Conservation (phyloP, 2,888 invertebrate genomes). For the Trimorus sp. region DNA sequence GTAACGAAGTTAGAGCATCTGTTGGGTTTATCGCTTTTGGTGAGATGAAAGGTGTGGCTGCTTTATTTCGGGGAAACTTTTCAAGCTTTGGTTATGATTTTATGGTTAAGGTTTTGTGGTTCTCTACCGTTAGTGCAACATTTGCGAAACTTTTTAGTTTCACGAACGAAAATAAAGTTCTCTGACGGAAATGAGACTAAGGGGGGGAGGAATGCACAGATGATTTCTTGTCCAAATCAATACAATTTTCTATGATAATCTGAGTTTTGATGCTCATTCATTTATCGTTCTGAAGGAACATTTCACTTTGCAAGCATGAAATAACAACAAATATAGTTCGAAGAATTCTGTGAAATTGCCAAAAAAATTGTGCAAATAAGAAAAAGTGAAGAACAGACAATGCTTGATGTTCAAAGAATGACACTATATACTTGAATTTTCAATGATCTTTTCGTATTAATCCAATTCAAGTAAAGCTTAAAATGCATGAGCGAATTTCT, state of each 20-base stretch:
- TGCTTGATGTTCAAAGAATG: too few species aligned
- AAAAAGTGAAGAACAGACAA: too few species aligned
- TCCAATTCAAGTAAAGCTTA: too few species aligned
- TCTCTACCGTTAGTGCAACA: too few species aligned
- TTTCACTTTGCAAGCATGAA: constrained; percentile 25
- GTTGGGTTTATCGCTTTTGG: constrained; percentile 73
- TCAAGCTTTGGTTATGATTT: constrained; percentile 20
- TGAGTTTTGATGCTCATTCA: neutral
- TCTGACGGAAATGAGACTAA: too few species aligned
- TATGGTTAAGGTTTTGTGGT: too few species aligned
- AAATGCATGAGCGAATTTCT: too few species aligned
- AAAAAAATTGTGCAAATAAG: too few species aligned
- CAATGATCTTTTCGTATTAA: too few species aligned
- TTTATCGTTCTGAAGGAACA: constrained; percentile 8
- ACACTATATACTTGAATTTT: too few species aligned
- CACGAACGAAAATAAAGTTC: neutral
- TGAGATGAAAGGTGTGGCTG: constrained; percentile 40
- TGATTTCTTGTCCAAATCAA: neutral
- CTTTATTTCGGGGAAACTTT: constrained; percentile 33
- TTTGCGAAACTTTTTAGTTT: constrained; percentile 2
- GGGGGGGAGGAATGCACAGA: too few species aligned
- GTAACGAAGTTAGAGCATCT: constrained; percentile 73
- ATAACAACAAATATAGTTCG: neutral
- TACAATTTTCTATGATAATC: neutral
- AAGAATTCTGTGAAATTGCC: too few species aligned